phyloP scores from a whole-genome alignment of 1,140 invertebrate species.

The Hylyphantes graminicola region DNA sequence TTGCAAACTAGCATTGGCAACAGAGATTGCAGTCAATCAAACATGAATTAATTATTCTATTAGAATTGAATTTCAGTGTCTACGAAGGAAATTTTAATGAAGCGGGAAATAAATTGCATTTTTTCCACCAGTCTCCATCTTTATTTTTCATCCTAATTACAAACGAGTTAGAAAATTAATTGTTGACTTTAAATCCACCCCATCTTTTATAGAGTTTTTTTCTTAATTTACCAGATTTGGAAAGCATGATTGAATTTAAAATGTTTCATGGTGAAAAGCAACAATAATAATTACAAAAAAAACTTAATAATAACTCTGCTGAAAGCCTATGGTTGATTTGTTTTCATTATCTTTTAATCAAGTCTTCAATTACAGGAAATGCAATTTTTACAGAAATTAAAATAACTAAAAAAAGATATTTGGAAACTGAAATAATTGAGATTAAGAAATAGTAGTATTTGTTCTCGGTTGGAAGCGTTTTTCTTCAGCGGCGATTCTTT shows the following conservation, averaged over 20 bases:
- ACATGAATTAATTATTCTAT: constrained; percentile 29
- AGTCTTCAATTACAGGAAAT: constrained; percentile 53
- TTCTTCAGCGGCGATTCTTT: constrained; percentile 5
- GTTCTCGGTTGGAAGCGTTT: constrained; percentile 18
- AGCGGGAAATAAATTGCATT: constrained; percentile 46
- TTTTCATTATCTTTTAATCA: constrained; percentile 60
- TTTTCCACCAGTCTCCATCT: constrained; percentile 4
- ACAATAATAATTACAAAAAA: constrained; percentile 7
- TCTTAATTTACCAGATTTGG: constrained; percentile 20
- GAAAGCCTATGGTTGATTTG: constrained; percentile 45
- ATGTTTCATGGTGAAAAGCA: constrained; percentile 17
- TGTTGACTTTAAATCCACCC: constrained; percentile 49
- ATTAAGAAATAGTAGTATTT: constrained; percentile 46
- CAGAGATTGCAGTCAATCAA: neutral
- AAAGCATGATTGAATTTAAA: constrained; percentile 54
- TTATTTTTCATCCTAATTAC: constrained; percentile 56
- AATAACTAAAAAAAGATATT: constrained; percentile 45
- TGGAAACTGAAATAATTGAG: constrained; percentile 54
- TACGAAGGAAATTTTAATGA: constrained; percentile 7
- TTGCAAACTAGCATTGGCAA: neutral
- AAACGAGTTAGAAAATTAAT: constrained; percentile 59
- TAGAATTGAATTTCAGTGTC: constrained; percentile 24
- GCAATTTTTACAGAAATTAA: constrained; percentile 44
- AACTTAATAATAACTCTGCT: neutral
- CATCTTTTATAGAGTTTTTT: too few species aligned